Percentiles rank a stretch among this genome's conserved stretches.
Conservation (phyloP, 1,140 invertebrate species). For the Orius laevigatus region DNA sequence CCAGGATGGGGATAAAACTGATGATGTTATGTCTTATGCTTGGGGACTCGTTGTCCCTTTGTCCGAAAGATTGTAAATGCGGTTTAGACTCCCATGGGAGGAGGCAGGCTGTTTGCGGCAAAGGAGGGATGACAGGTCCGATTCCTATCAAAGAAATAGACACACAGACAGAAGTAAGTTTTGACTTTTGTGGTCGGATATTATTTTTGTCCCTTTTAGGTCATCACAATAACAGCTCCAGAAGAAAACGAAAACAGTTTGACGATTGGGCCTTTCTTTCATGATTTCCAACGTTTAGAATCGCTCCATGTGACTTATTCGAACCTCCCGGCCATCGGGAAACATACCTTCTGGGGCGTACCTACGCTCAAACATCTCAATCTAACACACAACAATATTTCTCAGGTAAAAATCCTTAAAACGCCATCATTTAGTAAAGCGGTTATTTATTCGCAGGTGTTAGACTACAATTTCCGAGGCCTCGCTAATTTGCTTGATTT, state of each 20-base stretch:
- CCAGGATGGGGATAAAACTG: too few species aligned
- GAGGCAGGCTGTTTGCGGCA: constrained; percentile 23
- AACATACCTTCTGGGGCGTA: constrained; percentile 60
- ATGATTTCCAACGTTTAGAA: constrained; percentile 45
- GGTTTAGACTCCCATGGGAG: constrained; percentile 19
- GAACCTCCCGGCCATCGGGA: constrained; percentile 58
- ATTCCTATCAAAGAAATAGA: constrained; percentile 28
- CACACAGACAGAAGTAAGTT: constrained; percentile 7
- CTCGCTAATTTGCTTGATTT: constrained; percentile 29
- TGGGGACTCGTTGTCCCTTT: constrained; percentile 9
- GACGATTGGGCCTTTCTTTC: constrained; percentile 56
- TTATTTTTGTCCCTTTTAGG: constrained; percentile 24
- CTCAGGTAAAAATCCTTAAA: too few species aligned
- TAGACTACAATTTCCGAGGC: constrained; percentile 28
- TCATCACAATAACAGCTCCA: constrained; percentile 52
- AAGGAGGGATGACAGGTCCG: constrained; percentile 27
- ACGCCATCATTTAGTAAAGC: too few species aligned
- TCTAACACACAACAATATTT: constrained; percentile 59
- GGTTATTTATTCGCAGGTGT: constrained; percentile 10
- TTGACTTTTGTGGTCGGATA: neutral
- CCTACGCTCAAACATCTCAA: constrained; percentile 48
- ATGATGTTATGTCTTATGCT: too few species aligned
- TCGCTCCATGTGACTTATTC: constrained; percentile 59
- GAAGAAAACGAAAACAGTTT: constrained; percentile 42
- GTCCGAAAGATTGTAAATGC: constrained; percentile 21